These are phyloP conservation scores for Ailuropoda melanoleuca DNA, from an alignment of 2,113 vertebrate species.

Conservation along the genomic window DNA sequence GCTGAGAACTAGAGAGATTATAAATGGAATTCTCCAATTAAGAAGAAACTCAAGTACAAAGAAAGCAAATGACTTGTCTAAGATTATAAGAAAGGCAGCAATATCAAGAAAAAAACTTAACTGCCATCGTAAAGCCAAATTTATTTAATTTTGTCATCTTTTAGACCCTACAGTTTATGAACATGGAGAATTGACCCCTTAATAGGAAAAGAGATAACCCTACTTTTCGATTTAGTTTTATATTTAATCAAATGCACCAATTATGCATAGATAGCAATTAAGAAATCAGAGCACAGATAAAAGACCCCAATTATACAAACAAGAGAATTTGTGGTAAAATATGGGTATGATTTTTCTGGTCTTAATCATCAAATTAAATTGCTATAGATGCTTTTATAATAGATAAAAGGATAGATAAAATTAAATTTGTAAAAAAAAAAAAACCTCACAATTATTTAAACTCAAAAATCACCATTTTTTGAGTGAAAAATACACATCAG, in stretches of 20 bases:
- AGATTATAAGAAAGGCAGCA: neutral
- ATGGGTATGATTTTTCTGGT: neutral
- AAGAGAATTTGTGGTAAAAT: neutral
- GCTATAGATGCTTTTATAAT: neutral
- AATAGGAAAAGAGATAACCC: neutral
- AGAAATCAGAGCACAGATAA: slow-evolving; percentile 1
- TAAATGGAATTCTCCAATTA: neutral
- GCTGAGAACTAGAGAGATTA: neutral
- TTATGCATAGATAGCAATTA: neutral
- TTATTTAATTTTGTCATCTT: neutral
- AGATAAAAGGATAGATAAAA: neutral
- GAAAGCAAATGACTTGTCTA: neutral
- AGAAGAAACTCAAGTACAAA: neutral
- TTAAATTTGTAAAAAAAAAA: slow-evolving; percentile 41
- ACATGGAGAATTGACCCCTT: neutral
- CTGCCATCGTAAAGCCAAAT: neutral
- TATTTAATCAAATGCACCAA: slow-evolving; percentile 24
- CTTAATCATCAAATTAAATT: slow-evolving; percentile 10
- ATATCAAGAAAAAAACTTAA: neutral
- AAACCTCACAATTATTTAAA: neutral
- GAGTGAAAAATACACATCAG: neutral
- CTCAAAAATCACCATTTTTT: slow-evolving; percentile 32
- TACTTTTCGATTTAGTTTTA: neutral
- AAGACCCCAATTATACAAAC: neutral
- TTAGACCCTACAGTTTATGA: neutral